These are phyloP conservation scores for Coracias cyanogaster DNA, from an alignment of 2,797 vertebrate species.

Conservation along the genomic window DNA sequence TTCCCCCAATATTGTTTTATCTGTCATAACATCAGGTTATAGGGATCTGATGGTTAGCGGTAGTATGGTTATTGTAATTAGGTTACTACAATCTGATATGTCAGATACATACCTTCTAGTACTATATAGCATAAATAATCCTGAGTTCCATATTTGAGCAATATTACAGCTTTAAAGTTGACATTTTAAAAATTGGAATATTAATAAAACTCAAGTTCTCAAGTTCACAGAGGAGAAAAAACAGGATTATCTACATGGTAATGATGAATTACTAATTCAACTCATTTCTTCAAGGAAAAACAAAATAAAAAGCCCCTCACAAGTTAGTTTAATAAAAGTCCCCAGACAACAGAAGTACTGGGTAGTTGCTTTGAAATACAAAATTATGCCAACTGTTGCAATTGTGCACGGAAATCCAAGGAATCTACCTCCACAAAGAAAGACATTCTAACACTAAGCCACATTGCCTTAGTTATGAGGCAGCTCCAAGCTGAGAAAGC, in stretches of 20 bases:
- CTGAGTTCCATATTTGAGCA: neutral
- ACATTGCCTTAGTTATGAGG: rapidly evolving
- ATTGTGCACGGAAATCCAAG: neutral
- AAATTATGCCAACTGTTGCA: neutral
- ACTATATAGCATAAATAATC: neutral
- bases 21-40: neutral
- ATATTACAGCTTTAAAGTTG: neutral
- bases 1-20: rapidly evolving
- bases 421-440: neutral
- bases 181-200: neutral
- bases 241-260: rapidly evolving
- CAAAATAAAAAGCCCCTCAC: rapidly evolving
- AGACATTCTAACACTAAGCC: neutral
- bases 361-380: neutral
- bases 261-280: neutral
- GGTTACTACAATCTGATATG: neutral
- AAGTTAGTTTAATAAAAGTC: neutral
- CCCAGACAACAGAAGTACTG: rapidly evolving
- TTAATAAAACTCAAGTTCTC: neutral
- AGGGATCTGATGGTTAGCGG: neutral
- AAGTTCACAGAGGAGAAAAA: neutral
- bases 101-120: neutral
- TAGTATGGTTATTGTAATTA: neutral
- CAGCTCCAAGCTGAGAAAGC: neutral
- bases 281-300: neutral